Evolutionary conservation across 1,140 invertebrate species (phyloP).

Genomic region (Bombus sylvicola): DNA sequence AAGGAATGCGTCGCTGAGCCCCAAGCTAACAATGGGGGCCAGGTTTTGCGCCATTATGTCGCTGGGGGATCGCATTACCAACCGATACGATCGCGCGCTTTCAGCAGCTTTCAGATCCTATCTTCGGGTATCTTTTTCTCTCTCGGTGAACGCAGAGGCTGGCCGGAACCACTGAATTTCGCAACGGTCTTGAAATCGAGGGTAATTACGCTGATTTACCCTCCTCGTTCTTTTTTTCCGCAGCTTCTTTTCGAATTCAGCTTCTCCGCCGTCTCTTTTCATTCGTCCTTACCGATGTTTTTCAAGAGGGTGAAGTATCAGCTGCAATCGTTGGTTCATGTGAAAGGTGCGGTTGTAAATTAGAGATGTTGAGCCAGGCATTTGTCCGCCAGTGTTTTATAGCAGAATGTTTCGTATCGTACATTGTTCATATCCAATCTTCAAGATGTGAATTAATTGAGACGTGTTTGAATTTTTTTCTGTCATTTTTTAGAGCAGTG

Average conservation of each 20-base stretch:
- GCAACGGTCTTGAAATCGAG: constrained; percentile 46
- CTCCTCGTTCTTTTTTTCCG: neutral
- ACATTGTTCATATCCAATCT: neutral
- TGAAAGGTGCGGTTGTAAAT: neutral
- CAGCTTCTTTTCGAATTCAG: neutral
- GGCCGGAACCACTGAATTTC: constrained; percentile 50
- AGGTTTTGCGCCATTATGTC: constrained; percentile 69
- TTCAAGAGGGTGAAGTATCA: neutral
- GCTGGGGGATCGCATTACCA: constrained; percentile 68
- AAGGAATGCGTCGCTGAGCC: constrained; percentile 52
- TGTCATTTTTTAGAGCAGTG: neutral
- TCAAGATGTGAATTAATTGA: neutral
- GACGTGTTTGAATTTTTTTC: neutral
- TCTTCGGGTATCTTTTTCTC: constrained; percentile 51
- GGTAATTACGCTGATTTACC: constrained; percentile 52
- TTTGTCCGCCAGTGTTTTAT: neutral
- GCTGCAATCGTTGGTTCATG: neutral
- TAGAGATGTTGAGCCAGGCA: neutral
- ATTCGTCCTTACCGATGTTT: neutral
- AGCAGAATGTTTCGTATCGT: neutral
- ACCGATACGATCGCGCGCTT: constrained; percentile 62
- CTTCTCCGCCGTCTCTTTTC: neutral
- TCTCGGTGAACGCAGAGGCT: constrained; percentile 32
- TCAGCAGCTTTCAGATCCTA: constrained; percentile 65
- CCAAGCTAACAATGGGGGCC: constrained; percentile 64